Conservation (phyloP, 2,888 invertebrate species). For the Caenorhabditis macrosperma region DNA sequence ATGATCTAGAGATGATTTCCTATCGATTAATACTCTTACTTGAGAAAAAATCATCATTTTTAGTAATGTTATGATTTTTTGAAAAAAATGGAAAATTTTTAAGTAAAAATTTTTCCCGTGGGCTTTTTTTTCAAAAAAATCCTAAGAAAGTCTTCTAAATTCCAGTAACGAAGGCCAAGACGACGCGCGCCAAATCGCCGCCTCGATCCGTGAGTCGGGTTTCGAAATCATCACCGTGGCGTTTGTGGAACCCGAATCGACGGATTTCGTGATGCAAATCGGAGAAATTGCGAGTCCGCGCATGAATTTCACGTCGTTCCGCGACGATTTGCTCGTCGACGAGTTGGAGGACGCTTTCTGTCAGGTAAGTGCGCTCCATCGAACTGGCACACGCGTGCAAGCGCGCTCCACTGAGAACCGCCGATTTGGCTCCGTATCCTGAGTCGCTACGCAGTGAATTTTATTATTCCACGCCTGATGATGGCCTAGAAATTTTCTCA, state of each 20-base stretch:
- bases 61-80: neutral
- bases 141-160: neutral
- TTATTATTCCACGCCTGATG: no score
- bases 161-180: conserved; percentile 52
- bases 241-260: conserved; percentile 37
- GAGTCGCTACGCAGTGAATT: no score
- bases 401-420: no score
- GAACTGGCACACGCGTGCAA: no score
- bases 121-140: no score
- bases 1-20: neutral
- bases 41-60: neutral
- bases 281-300: conserved; percentile 43
- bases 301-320: conserved; percentile 58
- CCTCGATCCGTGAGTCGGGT: conserved; percentile 35
- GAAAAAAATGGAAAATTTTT: neutral
- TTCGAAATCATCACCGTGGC: conserved; percentile 51
- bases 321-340: conserved; percentile 45
- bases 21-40: neutral
- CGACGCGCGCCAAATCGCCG: conserved; percentile 39
- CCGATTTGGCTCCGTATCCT: no score
- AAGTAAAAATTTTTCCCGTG: no score
- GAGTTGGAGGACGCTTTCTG: conserved; percentile 54
- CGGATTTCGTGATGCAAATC: conserved; percentile 32
- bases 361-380: conserved; percentile 38
- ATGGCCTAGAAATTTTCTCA: no score